phyloP scores from a whole-genome alignment of 2,797 vertebrate species.

The Carapus acus region DNA sequence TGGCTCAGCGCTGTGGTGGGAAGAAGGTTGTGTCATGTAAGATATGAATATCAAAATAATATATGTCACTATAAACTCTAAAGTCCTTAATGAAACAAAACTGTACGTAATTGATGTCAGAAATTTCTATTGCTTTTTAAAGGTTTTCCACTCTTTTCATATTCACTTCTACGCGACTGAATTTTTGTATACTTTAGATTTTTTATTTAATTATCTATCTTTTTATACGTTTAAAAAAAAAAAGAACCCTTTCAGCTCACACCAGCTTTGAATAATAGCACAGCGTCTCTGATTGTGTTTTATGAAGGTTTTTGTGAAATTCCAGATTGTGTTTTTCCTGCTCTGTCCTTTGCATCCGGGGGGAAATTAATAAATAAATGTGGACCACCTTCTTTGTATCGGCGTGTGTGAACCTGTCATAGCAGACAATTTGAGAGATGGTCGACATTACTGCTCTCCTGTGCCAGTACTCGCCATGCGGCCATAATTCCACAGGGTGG shows the following conservation, averaged over 20 bases:
- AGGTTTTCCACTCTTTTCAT: constrained; percentile 54
- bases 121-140: constrained; percentile 60
- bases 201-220: constrained; percentile 71
- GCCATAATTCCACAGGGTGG: no score
- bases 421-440: no score
- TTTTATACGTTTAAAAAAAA: constrained; percentile 68
- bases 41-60: constrained; percentile 71
- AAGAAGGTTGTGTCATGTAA: constrained; percentile 57
- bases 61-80: constrained; percentile 64
- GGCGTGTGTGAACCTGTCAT: not conserved
- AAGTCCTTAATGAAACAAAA: constrained; percentile 45
- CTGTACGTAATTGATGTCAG: constrained; percentile 58
- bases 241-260: constrained; percentile 69
- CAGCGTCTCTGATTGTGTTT: constrained; percentile 55
- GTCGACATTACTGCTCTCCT: no score
- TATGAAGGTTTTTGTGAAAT: constrained; percentile 61
- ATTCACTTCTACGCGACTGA: constrained; percentile 59
- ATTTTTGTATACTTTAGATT: constrained; percentile 65
- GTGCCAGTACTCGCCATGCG: no score
- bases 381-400: constrained; percentile 48
- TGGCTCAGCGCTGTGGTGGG: constrained; percentile 42
- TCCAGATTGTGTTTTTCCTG: constrained; percentile 53
- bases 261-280: constrained; percentile 63
- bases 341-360: constrained; percentile 52
- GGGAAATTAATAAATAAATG: constrained; percentile 59